Evolutionary conservation across 2,888 invertebrate species (phyloP), one percentile per base, ranked within the genome.

Genomic region (Horisme vitalbata): DNA sequence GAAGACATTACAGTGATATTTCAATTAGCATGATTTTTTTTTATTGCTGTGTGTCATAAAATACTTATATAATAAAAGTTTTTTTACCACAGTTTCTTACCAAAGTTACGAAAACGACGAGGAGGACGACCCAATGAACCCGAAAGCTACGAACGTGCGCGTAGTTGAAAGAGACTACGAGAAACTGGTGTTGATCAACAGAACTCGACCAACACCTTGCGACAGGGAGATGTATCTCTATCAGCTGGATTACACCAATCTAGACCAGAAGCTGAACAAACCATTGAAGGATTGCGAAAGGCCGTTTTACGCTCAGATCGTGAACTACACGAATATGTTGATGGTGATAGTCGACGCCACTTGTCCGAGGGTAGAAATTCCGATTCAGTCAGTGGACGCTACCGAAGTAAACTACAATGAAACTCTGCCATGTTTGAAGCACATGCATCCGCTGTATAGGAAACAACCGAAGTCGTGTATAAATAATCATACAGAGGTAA

Each of bases 171-270:
- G 92, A 59, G 84, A 92, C 64, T 91, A 93, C 72, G 93, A 94
- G 58, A 91, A 92, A 52, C 81, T 91, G 5, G 91, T 95, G 1
- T 84, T 93, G 35, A 93, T 95, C 62, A 94, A 93, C 59, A 90
- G 96, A 67, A 97, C 97, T 0, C 90, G 94, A 30, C 95, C 96
- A 0, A 94, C 95, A 43, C 95, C 96, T 3, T 97, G 97, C 75
- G 97, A 97, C 75, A 92, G 95, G 73, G 93, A 95, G 75, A 90
- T 92, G 69, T 87, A 78, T 32, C 74, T 93, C 1, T 93, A 92
- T 70, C 86, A 91, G 65, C 68, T 92, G 13, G 83, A 89, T 9
- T 86, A 83, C 53, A 84, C 68, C 46, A 85, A 80, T 46, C 79
- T 81, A 71, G 90, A 84, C 65, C 91, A 75, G 70, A 92, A 83